These are phyloP conservation scores for Drosophila serrata DNA, from an alignment of 1,140 invertebrate species.

Conservation along the genomic window DNA sequence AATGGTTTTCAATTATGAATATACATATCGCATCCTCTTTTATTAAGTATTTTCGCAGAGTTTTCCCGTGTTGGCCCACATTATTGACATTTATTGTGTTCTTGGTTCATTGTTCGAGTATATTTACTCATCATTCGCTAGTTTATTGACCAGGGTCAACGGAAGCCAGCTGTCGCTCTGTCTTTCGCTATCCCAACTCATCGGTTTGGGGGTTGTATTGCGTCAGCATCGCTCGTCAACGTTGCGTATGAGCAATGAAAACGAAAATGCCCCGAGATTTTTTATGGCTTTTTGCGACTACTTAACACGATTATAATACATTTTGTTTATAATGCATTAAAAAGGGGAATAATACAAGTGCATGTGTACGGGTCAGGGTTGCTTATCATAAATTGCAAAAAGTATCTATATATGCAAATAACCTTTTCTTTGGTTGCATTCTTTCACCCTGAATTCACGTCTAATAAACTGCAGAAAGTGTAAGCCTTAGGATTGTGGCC, in stretches of 20 bases:
- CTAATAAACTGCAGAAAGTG: constrained; percentile 5
- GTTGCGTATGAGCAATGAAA: constrained; percentile 31
- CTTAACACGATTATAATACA: constrained; percentile 54
- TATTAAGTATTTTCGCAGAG: constrained; percentile 30
- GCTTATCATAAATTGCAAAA: constrained; percentile 3
- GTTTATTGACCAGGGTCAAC: constrained; percentile 72
- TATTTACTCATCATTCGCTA: constrained; percentile 34
- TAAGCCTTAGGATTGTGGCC: background rate
- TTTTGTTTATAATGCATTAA: constrained; percentile 29
- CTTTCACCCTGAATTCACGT: constrained; percentile 1
- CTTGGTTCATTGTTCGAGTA: constrained; percentile 21
- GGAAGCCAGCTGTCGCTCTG: constrained; percentile 53
- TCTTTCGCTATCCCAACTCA: constrained; percentile 19
- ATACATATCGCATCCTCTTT: constrained; percentile 9
- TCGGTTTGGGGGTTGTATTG: constrained; percentile 33
- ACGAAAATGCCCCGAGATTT: constrained; percentile 47
- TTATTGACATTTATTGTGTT: constrained; percentile 63
- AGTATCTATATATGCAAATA: constrained; percentile 18
- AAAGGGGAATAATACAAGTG: constrained; percentile 15
- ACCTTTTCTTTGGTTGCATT: constrained; percentile 7
- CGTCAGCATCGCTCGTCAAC: constrained; percentile 44
- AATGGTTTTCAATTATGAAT: constrained; percentile 27
- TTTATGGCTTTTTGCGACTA: constrained; percentile 42
- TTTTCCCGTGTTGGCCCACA: constrained; percentile 20
- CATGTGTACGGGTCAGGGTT: constrained; percentile 17